phyloP scores from a whole-genome alignment of 2,797 vertebrate genomes.

The Prunella strophiata region DNA sequence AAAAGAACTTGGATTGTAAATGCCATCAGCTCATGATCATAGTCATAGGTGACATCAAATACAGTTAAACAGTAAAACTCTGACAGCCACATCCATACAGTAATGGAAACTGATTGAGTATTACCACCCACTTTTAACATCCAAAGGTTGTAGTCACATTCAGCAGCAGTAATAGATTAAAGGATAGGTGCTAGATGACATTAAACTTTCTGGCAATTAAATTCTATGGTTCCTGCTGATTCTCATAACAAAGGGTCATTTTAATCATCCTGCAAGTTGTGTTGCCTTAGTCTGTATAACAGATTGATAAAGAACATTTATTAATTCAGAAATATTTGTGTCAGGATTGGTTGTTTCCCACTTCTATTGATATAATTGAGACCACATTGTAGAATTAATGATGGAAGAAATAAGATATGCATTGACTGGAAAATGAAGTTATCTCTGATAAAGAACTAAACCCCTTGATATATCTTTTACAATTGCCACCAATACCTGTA shows the following conservation, averaged over 20 bases:
- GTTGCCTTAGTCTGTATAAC: slow-evolving; percentile 79
- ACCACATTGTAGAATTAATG: slow-evolving; percentile 80
- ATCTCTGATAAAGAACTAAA: slow-evolving; percentile 74
- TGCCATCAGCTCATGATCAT: neutral
- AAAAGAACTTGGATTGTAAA: neutral
- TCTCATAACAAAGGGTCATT: slow-evolving; percentile 77
- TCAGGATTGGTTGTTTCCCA: slow-evolving; percentile 75
- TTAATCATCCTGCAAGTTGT: slow-evolving; percentile 77
- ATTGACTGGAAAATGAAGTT: slow-evolving; percentile 81
- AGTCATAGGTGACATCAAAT: slow-evolving; percentile 14
- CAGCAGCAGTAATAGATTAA: slow-evolving; percentile 61
- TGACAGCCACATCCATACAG: slow-evolving; percentile 18
- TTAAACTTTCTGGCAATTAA: slow-evolving; percentile 76
- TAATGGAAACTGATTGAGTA: slow-evolving; percentile 34
- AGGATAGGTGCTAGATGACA: slow-evolving; percentile 64
- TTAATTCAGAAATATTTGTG: slow-evolving; percentile 77
- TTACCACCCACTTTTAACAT: slow-evolving; percentile 55
- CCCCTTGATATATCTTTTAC: slow-evolving; percentile 61
- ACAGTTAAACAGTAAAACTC: slow-evolving; percentile 14
- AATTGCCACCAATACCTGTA: slow-evolving; percentile 41
- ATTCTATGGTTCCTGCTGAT: slow-evolving; percentile 63
- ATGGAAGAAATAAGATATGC: slow-evolving; percentile 81
- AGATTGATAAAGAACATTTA: slow-evolving; percentile 79
- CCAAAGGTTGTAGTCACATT: slow-evolving; percentile 5
- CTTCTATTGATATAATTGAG: slow-evolving; percentile 75